These are phyloP conservation scores for Austrolebias charrua DNA, from an alignment of 2,797 vertebrate species.

Conservation along the genomic window DNA sequence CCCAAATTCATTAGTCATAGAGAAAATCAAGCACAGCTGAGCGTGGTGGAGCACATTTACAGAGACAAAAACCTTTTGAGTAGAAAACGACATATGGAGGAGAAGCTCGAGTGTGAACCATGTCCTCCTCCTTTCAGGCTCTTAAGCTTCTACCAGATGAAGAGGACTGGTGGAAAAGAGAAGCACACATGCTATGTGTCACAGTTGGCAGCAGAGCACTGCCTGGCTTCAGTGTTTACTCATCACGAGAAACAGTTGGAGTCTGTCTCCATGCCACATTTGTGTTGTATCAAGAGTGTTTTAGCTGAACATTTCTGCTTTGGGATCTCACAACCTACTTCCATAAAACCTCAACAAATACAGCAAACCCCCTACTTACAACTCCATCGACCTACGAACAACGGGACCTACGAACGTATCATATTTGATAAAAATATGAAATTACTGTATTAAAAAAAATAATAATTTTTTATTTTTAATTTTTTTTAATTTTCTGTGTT, in stretches of 20 bases:
- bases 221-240: constrained; percentile 24
- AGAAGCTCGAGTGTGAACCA: not conserved
- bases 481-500: too few species aligned
- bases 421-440: too few species aligned
- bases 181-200: constrained; percentile 3
- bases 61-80: constrained; percentile 1
- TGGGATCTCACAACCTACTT: too few species aligned
- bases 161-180: not conserved
- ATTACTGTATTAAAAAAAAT: too few species aligned
- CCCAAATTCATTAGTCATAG: constrained; percentile 16
- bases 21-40: constrained; percentile 28
- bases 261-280: not conserved
- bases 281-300: not conserved
- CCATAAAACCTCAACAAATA: not conserved
- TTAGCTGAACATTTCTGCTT: too few species aligned
- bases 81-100: constrained; percentile 7
- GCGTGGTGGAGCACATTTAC: not conserved
- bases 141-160: constrained; percentile 14
- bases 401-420: too few species aligned
- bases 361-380: too few species aligned
- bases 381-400: too few species aligned
- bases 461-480: too few species aligned
- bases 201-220: constrained; percentile 8
- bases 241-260: constrained; percentile 4
- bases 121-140: not conserved